These are phyloP conservation scores for Apodemus sylvaticus DNA, from an alignment of 2,113 vertebrate species.

Conservation along the genomic window DNA sequence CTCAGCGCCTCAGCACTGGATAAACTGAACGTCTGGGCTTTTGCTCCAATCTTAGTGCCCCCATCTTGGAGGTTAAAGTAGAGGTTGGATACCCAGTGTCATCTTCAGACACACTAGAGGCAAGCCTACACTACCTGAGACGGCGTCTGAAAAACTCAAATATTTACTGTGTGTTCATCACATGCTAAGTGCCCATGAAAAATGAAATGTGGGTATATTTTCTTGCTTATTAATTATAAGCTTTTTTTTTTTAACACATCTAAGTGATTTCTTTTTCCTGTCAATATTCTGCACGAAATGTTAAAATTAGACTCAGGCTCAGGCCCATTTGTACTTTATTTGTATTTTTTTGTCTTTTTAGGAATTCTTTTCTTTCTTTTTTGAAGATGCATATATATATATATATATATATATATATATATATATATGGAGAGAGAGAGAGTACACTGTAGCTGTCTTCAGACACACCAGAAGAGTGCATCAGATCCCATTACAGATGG, in stretches of 20 bases:
- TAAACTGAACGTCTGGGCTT: not conserved
- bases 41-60: not conserved
- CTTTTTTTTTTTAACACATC: not conserved
- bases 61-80: not conserved
- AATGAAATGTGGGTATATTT: constrained; percentile 36
- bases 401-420: no score
- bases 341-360: not conserved
- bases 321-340: constrained; percentile 28
- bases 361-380: not conserved
- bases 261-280: not conserved
- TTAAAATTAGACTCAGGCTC: constrained; percentile 24
- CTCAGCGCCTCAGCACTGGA: not conserved
- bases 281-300: constrained; percentile 12
- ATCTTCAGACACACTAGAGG: not conserved
- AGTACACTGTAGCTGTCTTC: no score
- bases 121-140: not conserved
- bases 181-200: not conserved
- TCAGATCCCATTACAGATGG: no score
- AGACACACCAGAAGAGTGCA: no score
- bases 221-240: not conserved
- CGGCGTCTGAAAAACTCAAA: not conserved
- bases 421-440: no score
- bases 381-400: no score
- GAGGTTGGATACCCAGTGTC: not conserved
- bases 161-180: constrained; percentile 3